Evolutionary conservation across 2,888 invertebrate species (phyloP).

Genomic region (Megastigmus dorsalis): DNA sequence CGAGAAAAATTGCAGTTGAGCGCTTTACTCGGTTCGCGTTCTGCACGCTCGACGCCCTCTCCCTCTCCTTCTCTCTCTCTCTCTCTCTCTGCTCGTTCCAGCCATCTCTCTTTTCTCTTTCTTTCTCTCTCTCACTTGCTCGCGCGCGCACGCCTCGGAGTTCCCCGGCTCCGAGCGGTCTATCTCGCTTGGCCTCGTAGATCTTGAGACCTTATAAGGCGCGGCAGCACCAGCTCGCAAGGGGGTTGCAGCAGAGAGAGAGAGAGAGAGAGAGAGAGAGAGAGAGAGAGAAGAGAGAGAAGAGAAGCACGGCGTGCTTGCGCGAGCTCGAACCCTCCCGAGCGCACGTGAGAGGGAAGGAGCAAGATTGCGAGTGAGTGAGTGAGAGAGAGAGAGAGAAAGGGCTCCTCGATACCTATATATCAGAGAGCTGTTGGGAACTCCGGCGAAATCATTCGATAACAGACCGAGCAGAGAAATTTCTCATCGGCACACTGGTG

Average conservation of each 20-base stretch:
- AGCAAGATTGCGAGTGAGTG: not conserved
- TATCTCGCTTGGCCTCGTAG: conserved; percentile 56
- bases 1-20: conserved; percentile 75
- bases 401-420: no score
- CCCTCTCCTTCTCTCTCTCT: conserved; percentile 42
- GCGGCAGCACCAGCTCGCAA: conserved; percentile 31
- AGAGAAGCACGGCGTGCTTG: conserved; percentile 55
- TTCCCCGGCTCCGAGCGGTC: not conserved
- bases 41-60: conserved; percentile 69
- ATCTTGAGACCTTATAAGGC: conserved; percentile 56
- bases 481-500: conserved; percentile 32
- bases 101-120: conserved; percentile 47
- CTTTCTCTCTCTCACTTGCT: conserved; percentile 45
- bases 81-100: conserved; percentile 45
- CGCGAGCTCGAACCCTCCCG: conserved; percentile 36
- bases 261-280: no score
- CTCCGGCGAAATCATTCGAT: conserved; percentile 44
- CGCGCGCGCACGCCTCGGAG: conserved; percentile 20
- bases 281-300: no score
- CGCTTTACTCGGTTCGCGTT: conserved; percentile 74
- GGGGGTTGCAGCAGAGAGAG: conserved; percentile 55
- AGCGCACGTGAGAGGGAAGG: not conserved
- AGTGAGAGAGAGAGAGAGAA: no score
- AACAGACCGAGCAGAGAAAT: conserved; percentile 47
- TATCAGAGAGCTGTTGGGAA: conserved; percentile 20